A percentile compares a stretch with the other conserved stretches of the same genome.
These are phyloP conservation scores for Chrysodeixis includens DNA, from an alignment of 2,888 invertebrate species.

Conservation along the genomic window DNA sequence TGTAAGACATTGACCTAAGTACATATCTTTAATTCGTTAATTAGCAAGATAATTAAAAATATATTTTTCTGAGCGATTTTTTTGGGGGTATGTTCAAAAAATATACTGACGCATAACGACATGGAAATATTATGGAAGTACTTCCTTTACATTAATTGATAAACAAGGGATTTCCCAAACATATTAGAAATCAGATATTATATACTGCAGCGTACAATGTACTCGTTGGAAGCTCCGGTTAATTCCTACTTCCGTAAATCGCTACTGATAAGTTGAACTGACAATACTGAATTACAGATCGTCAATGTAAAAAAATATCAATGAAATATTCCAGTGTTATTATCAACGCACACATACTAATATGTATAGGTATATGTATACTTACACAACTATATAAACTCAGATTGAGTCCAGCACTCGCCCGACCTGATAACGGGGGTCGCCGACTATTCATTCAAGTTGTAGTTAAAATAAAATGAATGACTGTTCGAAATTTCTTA, in stretches of 20 bases:
- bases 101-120: not conserved
- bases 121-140: constrained; percentile 2
- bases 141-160: constrained; percentile 10
- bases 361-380: constrained; percentile 30
- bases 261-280: constrained; percentile 13
- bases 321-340: constrained; percentile 57
- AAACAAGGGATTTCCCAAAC: constrained; percentile 7
- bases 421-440: constrained; percentile 75
- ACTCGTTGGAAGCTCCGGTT: not conserved
- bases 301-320: constrained; percentile 49
- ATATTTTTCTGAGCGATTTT: too few species aligned
- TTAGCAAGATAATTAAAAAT: not conserved
- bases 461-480: constrained; percentile 79
- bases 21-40: not conserved
- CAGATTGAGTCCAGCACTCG: constrained; percentile 63
- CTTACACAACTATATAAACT: constrained; percentile 62
- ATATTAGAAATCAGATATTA: constrained; percentile 7
- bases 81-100: constrained; percentile 5
- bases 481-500: constrained; percentile 55
- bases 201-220: not conserved
- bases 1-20: not conserved
- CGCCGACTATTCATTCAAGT: constrained; percentile 77
- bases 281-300: constrained; percentile 18
- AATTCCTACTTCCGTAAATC: constrained; percentile 14
- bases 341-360: constrained; percentile 43